phyloP scores from a whole-genome alignment of 2,888 invertebrate species.

The Nomada hirtipes region DNA sequence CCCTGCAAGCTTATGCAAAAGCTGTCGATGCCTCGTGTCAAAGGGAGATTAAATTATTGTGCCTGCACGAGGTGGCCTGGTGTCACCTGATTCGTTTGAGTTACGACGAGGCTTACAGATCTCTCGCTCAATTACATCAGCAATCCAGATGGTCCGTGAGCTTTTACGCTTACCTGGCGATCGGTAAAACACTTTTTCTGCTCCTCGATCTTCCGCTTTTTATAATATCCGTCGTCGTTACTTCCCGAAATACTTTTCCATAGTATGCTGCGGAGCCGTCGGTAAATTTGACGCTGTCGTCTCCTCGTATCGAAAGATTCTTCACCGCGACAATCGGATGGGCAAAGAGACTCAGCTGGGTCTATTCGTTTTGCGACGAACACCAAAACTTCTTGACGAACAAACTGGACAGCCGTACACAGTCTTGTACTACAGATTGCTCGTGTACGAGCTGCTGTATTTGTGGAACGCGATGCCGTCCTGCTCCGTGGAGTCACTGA shows the following conservation, averaged over 20 bases:
- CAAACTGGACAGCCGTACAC: conserved; percentile 71
- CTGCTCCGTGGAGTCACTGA: conserved; percentile 84
- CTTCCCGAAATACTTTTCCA: not conserved
- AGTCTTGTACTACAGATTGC: conserved; percentile 85
- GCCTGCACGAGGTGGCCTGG: conserved; percentile 89
- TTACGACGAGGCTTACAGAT: conserved; percentile 85
- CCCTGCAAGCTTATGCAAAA: conserved; percentile 86
- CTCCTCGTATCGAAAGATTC: conserved; percentile 81
- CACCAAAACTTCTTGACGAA: conserved; percentile 76
- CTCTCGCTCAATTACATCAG: conserved; percentile 86
- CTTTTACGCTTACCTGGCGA: conserved; percentile 88
- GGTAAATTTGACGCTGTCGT: conserved; percentile 83
- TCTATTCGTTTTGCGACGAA: conserved; percentile 79
- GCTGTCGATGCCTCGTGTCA: conserved; percentile 87
- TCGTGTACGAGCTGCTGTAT: conserved; percentile 88
- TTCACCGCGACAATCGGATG: conserved; percentile 77
- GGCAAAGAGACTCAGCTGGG: conserved; percentile 80
- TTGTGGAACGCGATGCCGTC: conserved; percentile 89
- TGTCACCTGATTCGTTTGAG: conserved; percentile 88
- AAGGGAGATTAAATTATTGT: conserved; percentile 87
- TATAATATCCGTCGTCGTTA: not conserved
- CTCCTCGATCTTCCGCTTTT: not conserved
- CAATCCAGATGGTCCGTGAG: conserved; percentile 88
- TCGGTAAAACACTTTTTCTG: conserved; percentile 72
- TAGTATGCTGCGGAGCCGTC: conserved; percentile 85